phyloP scores from a whole-genome alignment of 2,888 invertebrate genomes.

The Podabrus alpinus region DNA sequence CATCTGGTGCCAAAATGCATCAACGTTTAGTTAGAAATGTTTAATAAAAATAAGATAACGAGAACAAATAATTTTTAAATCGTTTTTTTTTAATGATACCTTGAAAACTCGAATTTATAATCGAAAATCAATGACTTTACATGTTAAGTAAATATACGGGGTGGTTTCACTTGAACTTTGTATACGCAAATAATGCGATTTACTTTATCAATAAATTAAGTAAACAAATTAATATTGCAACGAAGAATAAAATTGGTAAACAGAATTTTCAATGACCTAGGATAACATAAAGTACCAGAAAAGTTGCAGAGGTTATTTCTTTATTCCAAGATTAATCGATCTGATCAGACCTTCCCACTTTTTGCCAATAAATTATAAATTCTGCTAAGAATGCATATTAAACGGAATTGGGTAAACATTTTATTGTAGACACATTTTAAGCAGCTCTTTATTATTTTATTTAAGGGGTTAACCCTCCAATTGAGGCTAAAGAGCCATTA shows the following conservation, averaged over 20 bases:
- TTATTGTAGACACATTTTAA: no score
- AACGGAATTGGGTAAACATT: no score
- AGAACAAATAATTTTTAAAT: not conserved
- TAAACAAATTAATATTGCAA: not conserved
- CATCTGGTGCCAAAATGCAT: not conserved
- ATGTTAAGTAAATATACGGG: not conserved
- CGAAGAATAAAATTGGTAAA: not conserved
- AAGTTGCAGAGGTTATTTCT: not conserved
- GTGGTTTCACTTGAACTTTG: not conserved
- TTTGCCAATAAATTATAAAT: not conserved
- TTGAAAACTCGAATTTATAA: not conserved
- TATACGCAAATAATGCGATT: not conserved
- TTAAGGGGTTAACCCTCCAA: no score
- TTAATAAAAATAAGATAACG: not conserved
- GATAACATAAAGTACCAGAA: not conserved
- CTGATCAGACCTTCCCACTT: no score
- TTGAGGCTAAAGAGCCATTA: no score
- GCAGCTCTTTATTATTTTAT: no score
- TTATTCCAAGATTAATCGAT: no score
- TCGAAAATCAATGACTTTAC: not conserved
- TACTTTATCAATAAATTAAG: not conserved
- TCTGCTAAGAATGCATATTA: not conserved
- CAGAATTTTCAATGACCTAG: not conserved
- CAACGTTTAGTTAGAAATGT: not conserved
- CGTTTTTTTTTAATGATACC: not conserved